Base-by-base conservation (phyloP, 1,140 invertebrate species). In the Drosophila saltans region DNA sequence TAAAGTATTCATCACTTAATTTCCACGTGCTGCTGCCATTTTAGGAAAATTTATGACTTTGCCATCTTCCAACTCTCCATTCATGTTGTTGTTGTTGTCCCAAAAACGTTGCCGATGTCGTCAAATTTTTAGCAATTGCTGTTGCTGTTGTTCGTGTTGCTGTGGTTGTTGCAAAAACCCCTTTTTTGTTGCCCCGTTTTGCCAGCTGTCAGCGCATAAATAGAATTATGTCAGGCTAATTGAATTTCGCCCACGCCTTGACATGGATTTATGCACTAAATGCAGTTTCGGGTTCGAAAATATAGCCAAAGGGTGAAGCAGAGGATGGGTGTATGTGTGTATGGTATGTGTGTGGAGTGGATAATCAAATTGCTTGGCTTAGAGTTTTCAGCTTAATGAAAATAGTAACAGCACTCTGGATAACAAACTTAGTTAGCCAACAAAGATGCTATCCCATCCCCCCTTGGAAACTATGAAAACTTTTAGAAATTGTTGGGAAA, bases 1-100 rank as follows among this genome's bases (percentile, higher is more conserved):
- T 82, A 75, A 80, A 68, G 80, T 83, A 88, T 88, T 88, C 84
- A 84, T 88, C 84, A 88, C 84, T 84, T 84, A 88, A 88, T 89
- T 88, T 88, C 80, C 84, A 90, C 84, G 84, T 88, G 78, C 81
- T 69, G 81, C 74, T 89, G 84, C 84, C 84, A 88, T 84, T 88
- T 88, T 79, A 26, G 45, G 52, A 89, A 76, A 88, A 84, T 88
- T 89, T 89, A 88, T 88, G 84, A 83, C 83, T 72, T 75, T 74
- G 55, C 74, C 41, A 16, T 3, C 24, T 52, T 52, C 8, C 10
- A 24, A 26, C 60, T 16, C 41, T 63, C 28, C n/a, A 41, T 6
- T 36, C 6, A 3, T 36, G 33, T 7, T 63, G 6, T 10, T 28
- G 40, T 28, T 28, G 11, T 28, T 28, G 24, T 6, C 16, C 45